Evolutionary conservation across 2,113 vertebrate genomes (phyloP).

Genomic region (Puffinus mauretanicus): DNA sequence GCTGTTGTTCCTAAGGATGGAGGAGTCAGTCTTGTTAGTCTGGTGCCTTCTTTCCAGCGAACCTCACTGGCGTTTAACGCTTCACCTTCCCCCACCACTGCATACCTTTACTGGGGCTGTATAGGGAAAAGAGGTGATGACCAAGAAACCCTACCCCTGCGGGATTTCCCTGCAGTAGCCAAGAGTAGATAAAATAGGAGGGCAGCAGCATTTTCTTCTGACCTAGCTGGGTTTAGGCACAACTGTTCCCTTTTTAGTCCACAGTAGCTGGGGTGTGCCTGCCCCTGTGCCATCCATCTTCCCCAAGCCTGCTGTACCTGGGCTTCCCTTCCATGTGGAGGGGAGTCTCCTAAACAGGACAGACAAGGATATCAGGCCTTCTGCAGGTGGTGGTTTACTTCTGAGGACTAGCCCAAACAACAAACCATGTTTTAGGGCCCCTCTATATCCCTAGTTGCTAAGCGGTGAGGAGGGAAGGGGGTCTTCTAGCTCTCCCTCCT

Average conservation of each 20-base stretch:
- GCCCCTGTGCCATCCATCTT: neutral
- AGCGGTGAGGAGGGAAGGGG: neutral
- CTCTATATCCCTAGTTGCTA: neutral
- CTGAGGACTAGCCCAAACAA: neutral
- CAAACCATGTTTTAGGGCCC: fast-evolving
- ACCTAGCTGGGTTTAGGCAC: neutral
- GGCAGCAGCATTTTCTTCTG: neutral
- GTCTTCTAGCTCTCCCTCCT: neutral
- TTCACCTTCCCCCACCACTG: neutral
- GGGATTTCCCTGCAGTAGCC: neutral
- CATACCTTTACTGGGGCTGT: neutral
- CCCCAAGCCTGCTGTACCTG: neutral
- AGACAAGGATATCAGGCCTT: neutral
- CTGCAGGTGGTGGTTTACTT: neutral
- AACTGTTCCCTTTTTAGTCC: neutral
- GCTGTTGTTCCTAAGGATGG: neutral
- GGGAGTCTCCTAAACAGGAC: neutral
- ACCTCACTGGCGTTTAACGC: neutral
- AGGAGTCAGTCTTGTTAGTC: neutral
- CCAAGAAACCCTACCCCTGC: neutral
- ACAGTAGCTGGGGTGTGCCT: neutral
- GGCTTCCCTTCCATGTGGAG: neutral
- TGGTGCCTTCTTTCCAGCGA: neutral
- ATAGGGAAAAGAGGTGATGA: neutral
- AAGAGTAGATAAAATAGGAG: neutral